Evolutionary conservation across 2,113 vertebrate species (phyloP).

Genomic region (Alaudala cheleensis): DNA sequence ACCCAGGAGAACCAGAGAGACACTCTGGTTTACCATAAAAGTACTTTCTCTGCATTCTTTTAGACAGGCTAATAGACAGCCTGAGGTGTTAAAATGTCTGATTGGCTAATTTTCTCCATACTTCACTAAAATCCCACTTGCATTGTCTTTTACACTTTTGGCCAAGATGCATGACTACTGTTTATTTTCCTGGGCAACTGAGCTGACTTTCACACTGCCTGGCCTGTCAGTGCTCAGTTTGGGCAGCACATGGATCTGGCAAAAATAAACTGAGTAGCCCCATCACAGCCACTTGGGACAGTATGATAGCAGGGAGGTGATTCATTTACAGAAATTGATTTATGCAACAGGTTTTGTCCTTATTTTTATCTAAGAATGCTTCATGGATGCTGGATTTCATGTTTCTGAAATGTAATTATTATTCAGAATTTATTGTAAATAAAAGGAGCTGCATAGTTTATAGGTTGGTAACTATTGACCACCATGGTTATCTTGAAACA

Average conservation of each 20-base stretch:
- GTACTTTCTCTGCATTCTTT: not conserved
- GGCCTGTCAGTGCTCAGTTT: not conserved
- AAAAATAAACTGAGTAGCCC: not conserved
- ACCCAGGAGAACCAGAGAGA: no score
- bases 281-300: not conserved
- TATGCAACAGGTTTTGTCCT: not conserved
- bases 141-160: not conserved
- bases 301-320: fast-evolving
- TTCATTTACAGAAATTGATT: not conserved
- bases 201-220: not conserved
- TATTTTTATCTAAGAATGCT: not conserved
- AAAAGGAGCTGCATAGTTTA: not conserved
- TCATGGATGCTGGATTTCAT: not conserved
- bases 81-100: not conserved
- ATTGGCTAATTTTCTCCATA: not conserved
- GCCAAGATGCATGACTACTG: not conserved
- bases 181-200: not conserved
- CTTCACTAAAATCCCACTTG: not conserved
- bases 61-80: not conserved
- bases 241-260: not conserved
- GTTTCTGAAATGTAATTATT: not conserved
- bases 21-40: no score
- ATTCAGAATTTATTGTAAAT: not conserved
- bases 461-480: not conserved
- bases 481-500: not conserved